A percentile compares a stretch with the other conserved stretches of the same genome.
Conservation (phyloP, 2,797 vertebrate species). For the Hemitrygon akajei region DNA sequence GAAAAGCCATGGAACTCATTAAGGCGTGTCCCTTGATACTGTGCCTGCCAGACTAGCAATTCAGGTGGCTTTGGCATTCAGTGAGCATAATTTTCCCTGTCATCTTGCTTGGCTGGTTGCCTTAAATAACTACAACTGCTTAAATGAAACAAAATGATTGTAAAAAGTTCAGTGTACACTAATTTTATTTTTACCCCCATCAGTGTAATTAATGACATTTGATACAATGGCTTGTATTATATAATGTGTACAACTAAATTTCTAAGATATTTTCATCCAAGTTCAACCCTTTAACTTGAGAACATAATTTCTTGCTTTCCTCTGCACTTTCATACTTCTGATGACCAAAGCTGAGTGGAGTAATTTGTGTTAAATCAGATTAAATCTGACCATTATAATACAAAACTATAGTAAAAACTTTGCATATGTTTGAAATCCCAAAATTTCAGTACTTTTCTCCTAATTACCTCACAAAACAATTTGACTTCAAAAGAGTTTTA, state of each 20-base stretch:
- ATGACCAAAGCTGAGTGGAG: background rate
- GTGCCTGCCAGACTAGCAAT: background rate
- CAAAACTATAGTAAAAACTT: background rate
- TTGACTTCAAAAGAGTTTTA: background rate
- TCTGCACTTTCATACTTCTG: background rate
- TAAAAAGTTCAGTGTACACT: background rate
- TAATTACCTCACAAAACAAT: background rate
- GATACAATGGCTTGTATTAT: background rate
- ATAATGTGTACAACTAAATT: background rate
- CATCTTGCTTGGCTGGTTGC: background rate
- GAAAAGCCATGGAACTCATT: background rate
- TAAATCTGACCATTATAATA: background rate
- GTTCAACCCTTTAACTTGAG: background rate
- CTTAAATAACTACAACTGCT: background rate
- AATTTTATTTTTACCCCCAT: background rate
- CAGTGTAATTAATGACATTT: background rate
- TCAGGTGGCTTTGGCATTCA: background rate
- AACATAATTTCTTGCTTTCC: background rate
- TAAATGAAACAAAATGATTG: background rate
- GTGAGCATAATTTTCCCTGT: background rate
- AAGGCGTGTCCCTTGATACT: background rate
- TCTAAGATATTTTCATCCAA: background rate
- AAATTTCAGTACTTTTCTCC: background rate
- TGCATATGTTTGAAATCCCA: background rate
- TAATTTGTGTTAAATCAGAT: background rate